Evolutionary conservation across 2,113 vertebrate species (phyloP).

Genomic region (Planiliza haematocheilus): DNA sequence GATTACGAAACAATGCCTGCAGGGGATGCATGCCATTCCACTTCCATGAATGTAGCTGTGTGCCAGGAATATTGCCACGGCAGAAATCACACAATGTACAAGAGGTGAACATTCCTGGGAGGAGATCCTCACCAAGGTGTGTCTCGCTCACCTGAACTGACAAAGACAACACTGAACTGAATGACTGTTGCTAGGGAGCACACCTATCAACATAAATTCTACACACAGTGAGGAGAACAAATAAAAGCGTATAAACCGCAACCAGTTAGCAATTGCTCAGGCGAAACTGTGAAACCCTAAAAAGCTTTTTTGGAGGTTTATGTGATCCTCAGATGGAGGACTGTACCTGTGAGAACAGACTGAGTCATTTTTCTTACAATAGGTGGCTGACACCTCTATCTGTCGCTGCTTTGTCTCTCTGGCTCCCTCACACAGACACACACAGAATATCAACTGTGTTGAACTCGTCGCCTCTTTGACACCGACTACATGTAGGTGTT

Average conservation of each 20-base stretch:
- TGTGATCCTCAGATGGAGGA: conserved; percentile 35
- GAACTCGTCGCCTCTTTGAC: conserved; percentile 22
- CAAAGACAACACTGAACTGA: conserved; percentile 48
- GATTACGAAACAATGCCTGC: conserved; percentile 58
- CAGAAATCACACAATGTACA: conserved; percentile 20
- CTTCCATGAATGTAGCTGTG: conserved; percentile 45
- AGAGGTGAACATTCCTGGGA: conserved; percentile 67
- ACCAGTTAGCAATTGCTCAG: conserved; percentile 5
- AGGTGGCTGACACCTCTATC: conserved; percentile 55
- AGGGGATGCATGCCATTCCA: conserved; percentile 52
- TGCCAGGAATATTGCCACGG: conserved; percentile 28
- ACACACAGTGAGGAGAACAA: neutral
- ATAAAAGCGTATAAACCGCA: neutral
- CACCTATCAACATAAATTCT: conserved; percentile 8
- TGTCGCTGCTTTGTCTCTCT: conserved; percentile 27
- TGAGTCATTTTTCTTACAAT: conserved; percentile 61
- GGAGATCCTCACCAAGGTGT: conserved; percentile 64
- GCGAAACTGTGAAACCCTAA: conserved; percentile 33
- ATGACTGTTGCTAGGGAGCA: conserved; percentile 49
- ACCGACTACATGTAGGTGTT: conserved; percentile 39
- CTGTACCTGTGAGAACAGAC: conserved; percentile 49
- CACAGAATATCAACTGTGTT: conserved; percentile 16
- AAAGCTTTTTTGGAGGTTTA: conserved; percentile 15
- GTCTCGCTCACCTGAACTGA: conserved; percentile 52
- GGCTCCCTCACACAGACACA: neutral